Evolutionary conservation across 2,113 vertebrate species (phyloP).

Genomic region (Psilopogon haemacephalus): DNA sequence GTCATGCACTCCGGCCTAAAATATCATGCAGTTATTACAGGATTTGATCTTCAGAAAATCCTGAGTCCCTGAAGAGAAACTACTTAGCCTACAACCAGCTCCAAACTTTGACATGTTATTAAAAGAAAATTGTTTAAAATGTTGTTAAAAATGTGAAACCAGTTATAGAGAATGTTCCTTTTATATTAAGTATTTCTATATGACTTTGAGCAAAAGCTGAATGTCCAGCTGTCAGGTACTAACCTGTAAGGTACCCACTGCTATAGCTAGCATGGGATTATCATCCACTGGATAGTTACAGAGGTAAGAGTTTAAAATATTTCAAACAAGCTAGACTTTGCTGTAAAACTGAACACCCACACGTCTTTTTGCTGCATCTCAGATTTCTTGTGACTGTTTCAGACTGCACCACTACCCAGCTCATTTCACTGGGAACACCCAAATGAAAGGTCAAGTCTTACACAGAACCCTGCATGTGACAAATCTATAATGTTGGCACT

Average conservation of each 20-base stretch:
- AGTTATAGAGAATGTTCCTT: background rate
- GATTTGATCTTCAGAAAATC: constrained; percentile 24
- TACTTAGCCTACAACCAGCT: background rate
- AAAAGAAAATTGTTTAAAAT: background rate
- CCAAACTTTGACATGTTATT: background rate
- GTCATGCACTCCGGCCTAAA: background rate
- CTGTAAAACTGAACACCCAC: background rate
- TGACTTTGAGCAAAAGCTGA: background rate
- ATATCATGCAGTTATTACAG: background rate
- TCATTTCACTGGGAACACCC: accelerated
- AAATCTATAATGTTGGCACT: background rate
- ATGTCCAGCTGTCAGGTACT: background rate
- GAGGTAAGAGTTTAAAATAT: background rate
- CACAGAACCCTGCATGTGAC: background rate
- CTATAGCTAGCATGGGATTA: background rate
- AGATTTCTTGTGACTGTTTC: accelerated
- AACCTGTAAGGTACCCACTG: background rate
- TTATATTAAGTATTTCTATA: background rate
- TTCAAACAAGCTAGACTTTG: background rate
- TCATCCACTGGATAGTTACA: background rate
- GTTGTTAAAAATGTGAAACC: background rate
- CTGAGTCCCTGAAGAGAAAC: background rate
- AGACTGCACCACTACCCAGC: accelerated
- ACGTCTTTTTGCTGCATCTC: background rate
- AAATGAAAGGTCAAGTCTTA: background rate